Evolutionary conservation across 2,888 invertebrate species (phyloP).

Genomic region (Hybos culiciformis): DNA sequence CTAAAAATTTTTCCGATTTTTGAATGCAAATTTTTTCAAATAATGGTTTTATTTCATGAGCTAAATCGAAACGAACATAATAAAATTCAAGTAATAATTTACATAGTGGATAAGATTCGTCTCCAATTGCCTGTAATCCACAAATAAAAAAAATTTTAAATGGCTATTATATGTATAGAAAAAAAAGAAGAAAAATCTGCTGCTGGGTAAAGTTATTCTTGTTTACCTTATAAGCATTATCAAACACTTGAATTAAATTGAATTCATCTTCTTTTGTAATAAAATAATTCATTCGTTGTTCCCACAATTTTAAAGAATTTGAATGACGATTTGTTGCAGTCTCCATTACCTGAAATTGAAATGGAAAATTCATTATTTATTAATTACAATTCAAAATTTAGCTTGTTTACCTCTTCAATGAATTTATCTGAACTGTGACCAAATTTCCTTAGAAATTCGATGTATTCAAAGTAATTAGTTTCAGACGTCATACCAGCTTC

Average conservation of each 20-base stretch:
- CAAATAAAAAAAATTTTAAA: too few species aligned
- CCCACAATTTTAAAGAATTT: slow-evolving; percentile 39
- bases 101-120: slow-evolving; percentile 23
- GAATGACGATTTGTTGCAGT: slow-evolving; percentile 36
- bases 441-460: slow-evolving; percentile 23
- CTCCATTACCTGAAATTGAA: background rate
- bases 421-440: too few species aligned
- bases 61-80: slow-evolving; percentile 19
- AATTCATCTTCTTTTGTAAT: slow-evolving; percentile 34
- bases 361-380: too few species aligned
- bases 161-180: too few species aligned
- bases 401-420: too few species aligned
- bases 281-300: slow-evolving; percentile 37
- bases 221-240: slow-evolving; percentile 24
- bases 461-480: slow-evolving; percentile 39
- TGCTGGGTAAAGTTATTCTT: too few species aligned
- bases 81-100: slow-evolving; percentile 24
- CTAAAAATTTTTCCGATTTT: slow-evolving; percentile 20
- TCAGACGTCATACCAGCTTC: slow-evolving; percentile 36
- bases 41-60: slow-evolving; percentile 21
- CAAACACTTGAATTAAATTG: slow-evolving; percentile 33
- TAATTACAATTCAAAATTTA: slow-evolving; percentile 14
- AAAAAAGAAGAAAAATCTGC: too few species aligned
- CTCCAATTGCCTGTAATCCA: too few species aligned
- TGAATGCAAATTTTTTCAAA: slow-evolving; percentile 23